phyloP scores from a whole-genome alignment of 2,797 vertebrate genomes.

The Coregonus ussuriensis region DNA sequence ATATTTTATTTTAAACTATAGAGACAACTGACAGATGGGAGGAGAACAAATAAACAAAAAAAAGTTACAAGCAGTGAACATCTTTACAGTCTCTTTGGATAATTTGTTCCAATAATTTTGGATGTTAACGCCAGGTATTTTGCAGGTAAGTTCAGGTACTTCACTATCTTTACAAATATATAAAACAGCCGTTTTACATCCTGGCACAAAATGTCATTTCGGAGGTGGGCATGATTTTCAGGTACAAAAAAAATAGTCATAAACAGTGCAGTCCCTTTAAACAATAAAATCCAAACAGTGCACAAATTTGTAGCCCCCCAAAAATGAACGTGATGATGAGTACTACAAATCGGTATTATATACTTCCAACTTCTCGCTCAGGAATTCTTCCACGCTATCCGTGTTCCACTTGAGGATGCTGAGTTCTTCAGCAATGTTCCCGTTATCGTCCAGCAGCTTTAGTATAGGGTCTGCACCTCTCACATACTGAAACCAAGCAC shows the following conservation, averaged over 20 bases:
- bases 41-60: conserved; percentile 25
- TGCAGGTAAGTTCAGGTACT: neutral
- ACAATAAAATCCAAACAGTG: conserved; percentile 40
- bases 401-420: conserved; percentile 99
- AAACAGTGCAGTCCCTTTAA: conserved; percentile 28
- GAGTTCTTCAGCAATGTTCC: conserved; percentile 98
- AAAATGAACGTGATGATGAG: neutral
- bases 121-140: neutral
- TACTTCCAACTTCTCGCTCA: conserved; percentile 90
- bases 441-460: conserved; percentile 95
- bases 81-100: conserved; percentile 1
- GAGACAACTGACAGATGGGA: conserved; percentile 47
- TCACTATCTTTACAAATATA: neutral
- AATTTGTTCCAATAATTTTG: neutral
- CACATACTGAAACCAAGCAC: conserved; percentile 81
- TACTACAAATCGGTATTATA: conserved; percentile 76
- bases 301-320: conserved; percentile 45
- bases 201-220: conserved; percentile 30
- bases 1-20: conserved; percentile 54
- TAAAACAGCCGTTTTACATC: conserved; percentile 1
- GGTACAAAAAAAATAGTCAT: conserved; percentile 47
- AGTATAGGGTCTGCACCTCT: conserved; percentile 96
- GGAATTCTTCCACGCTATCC: conserved; percentile 97
- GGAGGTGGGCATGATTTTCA: conserved; percentile 17
- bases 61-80: neutral